Base-by-base conservation (phyloP, 2,888 invertebrate genomes). In the Tupiocoris notatus region DNA sequence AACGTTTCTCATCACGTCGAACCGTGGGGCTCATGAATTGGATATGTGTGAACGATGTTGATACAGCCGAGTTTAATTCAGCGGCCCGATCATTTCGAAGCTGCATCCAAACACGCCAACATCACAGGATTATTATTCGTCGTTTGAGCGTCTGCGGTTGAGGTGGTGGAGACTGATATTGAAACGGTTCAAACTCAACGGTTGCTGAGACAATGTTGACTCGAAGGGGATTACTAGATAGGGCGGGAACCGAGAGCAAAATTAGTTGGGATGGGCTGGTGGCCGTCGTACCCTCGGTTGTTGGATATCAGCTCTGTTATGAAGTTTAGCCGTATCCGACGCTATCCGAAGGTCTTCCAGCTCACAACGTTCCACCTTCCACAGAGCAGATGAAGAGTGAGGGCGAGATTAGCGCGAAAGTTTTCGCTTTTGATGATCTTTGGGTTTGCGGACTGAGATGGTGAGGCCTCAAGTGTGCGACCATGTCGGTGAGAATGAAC, bases 241-340 rank as follows among this genome's bases (percentile, higher is more conserved):
- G 39, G 39, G 21, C 57, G 67, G 57, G 56, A 39, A 39, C 39
- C 16, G 57, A 57, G 16, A 56, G 54, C 54, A 67, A 67, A 67
- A 57, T 67, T 67, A 22, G 24, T 65, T 64, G 64, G 22, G 2
- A n/a, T 2, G 64, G 64, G 7, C 1, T 9, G 6, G 6, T 9
- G 56, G 67, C n/a, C 1, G 17, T 1, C 24, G 20, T 18, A 9
- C n/a, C 12, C 22, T 21, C 18, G 24, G 65, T 18, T 65, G 67
- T n/a, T 9, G 54, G 21, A 59, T 20, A 70, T 70, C 70, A 23
- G 73, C 62, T 62, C 62, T 57, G 58, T 73, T 73, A 73, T 73
- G 73, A 73, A 73, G 73, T 73, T 73, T 39, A 39, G 39, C 39
- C 12, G 39, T 12, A 39, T 39, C 39, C 39, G n/a, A n/a, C n/a